These are phyloP conservation scores for Boleophthalmus pectinirostris DNA, from an alignment of 2,113 vertebrate genomes.

Conservation along the genomic window DNA sequence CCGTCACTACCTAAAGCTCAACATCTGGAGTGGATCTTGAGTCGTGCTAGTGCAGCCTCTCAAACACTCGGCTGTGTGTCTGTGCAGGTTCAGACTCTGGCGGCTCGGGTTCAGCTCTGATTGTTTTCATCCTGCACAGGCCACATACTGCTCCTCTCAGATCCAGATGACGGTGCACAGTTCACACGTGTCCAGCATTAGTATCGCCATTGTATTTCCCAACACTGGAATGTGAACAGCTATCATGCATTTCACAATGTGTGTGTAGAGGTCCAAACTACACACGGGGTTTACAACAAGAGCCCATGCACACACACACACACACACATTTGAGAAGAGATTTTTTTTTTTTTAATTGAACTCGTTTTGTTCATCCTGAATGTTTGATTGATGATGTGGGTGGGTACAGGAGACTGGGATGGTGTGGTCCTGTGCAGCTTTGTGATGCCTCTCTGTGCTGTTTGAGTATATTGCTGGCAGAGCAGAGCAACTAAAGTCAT, in stretches of 20 bases:
- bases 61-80: no score
- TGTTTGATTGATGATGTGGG: background rate
- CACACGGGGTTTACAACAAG: background rate
- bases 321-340: background rate
- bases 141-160: background rate
- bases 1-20: no score
- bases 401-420: background rate
- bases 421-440: background rate
- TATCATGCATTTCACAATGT: background rate
- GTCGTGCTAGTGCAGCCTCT: no score
- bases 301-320: background rate
- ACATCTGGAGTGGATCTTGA: no score
- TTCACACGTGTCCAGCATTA: background rate
- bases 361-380: background rate
- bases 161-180: background rate
- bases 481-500: background rate
- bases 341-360: background rate
- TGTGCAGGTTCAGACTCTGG: no score
- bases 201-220: no score
- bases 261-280: background rate
- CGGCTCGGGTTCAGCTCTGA: no score
- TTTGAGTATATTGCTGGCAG: background rate
- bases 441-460: background rate
- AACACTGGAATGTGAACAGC: background rate
- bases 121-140: no score